Base-by-base conservation (phyloP, 2,888 invertebrate genomes). In the Nomada ferruginata region DNA sequence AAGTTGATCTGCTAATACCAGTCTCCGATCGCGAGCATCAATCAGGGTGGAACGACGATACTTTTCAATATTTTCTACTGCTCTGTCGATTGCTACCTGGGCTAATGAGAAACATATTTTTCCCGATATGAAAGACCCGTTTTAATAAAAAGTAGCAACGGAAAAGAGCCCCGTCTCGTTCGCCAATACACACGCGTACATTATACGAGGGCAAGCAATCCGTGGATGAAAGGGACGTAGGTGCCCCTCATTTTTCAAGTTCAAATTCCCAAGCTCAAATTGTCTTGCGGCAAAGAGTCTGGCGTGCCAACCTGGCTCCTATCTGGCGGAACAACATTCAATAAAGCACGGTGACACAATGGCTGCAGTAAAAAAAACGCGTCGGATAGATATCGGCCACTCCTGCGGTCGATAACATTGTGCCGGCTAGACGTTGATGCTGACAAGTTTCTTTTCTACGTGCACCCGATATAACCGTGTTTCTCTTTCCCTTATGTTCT, bases 321-420 rank as follows among this genome's bases (percentile, higher is more conserved):
- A 65, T 78, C 65, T 44, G 15, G 61, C 57, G 42, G 23, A 66
- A 71, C 61, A 65, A 61, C 65, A 44, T 72, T 79, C 71, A 20
- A 80, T 73, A 73, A 81, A 78, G 23, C 77, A 79, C 75, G 68
- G 73, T 61, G 77, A 61, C 82, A 84, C 76, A 69, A 76, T 79
- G 68, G 52, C 9, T 23, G 15, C 2, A 23, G 72, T 66, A 55
- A 52, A 66, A 60, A 47, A 61, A 52, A 29, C 23, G 53, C 57
- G 66, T 36, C 29, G 53, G 73, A 61, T 64, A 82, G 50, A 50
- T 60, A 82, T 60, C 66, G 79, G 79, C 81, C 85, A 80, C 82
- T 82, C 71, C 77, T 65, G 76, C 70, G 73, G 68, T 79, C 76
- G 85, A 81, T 79, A 83, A 83, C 79, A 85, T 87, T 85, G 81